A percentile compares a stretch with the other conserved stretches of the same genome.
Conservation (phyloP, 2,113 vertebrate species). For the Salminus brasiliensis region DNA sequence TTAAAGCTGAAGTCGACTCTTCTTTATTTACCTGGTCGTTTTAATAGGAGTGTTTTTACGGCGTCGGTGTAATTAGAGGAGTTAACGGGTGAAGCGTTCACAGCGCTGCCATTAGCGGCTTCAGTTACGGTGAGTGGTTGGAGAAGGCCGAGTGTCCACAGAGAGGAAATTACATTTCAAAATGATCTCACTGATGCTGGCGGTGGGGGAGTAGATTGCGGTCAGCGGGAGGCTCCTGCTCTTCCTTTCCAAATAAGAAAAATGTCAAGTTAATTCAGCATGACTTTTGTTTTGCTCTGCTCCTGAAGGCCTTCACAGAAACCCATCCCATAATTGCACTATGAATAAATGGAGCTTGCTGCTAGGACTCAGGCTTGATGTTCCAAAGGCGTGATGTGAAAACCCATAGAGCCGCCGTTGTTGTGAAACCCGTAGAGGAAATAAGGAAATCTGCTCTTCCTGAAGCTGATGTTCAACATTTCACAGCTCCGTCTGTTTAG, state of each 20-base stretch:
- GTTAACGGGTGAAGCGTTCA: background rate
- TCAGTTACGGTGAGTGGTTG: background rate
- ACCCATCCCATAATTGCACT: background rate
- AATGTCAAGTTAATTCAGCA: background rate
- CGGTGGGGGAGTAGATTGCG: background rate
- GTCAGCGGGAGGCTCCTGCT: background rate
- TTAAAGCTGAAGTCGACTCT: background rate
- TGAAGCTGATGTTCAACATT: too few relatives aligned
- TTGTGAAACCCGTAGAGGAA: too few relatives aligned
- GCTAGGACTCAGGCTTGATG: background rate
- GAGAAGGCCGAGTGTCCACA: background rate
- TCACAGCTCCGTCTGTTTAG: too few relatives aligned
- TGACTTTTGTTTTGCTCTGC: background rate
- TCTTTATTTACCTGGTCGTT: background rate
- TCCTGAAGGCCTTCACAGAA: background rate
- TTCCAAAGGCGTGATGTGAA: background rate
- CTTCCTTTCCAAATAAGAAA: background rate
- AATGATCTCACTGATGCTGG: background rate
- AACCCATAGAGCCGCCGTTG: too few relatives aligned
- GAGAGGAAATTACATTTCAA: background rate
- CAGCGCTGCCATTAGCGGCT: background rate
- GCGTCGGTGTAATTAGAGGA: background rate
- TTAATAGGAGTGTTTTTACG: background rate
- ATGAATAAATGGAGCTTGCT: background rate
- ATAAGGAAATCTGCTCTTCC: too few relatives aligned